Evolutionary conservation across 2,888 invertebrate species (phyloP), one percentile per base, ranked within the genome.

Genomic region (Balanococcus diminutus): DNA sequence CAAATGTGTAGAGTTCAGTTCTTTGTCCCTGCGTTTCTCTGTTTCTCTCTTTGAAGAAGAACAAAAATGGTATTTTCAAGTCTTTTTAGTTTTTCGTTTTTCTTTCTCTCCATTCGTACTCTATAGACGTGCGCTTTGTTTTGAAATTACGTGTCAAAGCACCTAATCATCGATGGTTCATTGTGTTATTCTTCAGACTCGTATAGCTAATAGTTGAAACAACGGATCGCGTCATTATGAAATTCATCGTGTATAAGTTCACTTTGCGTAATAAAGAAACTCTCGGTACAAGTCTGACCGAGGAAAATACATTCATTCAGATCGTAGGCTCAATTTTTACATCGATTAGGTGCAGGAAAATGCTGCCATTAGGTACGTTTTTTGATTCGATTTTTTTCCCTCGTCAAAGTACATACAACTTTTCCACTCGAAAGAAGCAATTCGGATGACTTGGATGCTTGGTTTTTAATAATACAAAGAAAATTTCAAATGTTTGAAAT

Each of bases 141-240:
- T 67, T 67, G 67, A 28, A 67, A 67, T 67, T 67, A 67, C 67
- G 67, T 67, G 67, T 67, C 67, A 67, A 67, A 67, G 67, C 28
- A 67, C 67, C 67, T 67, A 67, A 67, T 67, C 67, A 28, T 67
- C 25, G 67, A 67, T 67, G 67, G 67, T 67, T 67, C 67, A 28
- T 67, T 67, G 67, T 67, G 67, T 67, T 67, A 25, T 67, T 67
- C 56, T 56, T 56, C 56, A 56, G 16, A 67, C 14, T 67, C 67
- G 67, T 67, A 67, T 31, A 31, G 28, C 28, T 67, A 67, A 67
- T 67, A 14, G 22, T 56, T 56, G 56, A 56, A 56, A 56, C 56
- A 56, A 56, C 56, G 56, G 22, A 22, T 56, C 56, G 56, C 5
- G 22, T 56, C 56, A 22, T 56, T 56, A 56, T 56, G 56, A 56